These are phyloP conservation scores for Protobothrops flavoviridis DNA, from an alignment of 2,113 vertebrate genomes.

Conservation along the genomic window DNA sequence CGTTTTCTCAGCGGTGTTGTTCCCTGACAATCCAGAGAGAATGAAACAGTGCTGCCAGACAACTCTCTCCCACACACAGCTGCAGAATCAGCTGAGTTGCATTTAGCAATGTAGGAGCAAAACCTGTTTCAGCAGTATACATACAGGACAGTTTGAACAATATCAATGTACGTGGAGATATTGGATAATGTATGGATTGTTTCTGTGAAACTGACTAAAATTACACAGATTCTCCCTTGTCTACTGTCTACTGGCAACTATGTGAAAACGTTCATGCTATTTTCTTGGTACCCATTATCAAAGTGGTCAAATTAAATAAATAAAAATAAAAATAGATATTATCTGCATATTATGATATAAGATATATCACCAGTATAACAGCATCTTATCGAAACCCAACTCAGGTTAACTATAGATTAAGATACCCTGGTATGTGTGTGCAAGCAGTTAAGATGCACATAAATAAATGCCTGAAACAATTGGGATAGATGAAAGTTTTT, in stretches of 20 bases:
- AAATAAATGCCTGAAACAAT: not conserved
- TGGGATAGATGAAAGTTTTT: not conserved
- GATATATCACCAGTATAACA: not conserved
- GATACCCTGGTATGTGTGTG: not conserved
- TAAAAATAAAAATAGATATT: no score
- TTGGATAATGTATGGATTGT: not conserved
- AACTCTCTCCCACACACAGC: conserved; percentile 8
- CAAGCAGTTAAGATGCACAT: not conserved
- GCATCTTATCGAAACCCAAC: not conserved
- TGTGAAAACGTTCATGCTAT: not conserved
- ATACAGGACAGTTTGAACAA: not conserved
- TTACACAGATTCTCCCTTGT: not conserved
- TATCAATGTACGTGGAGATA: not conserved
- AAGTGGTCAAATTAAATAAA: not conserved
- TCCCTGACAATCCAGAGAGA: not conserved
- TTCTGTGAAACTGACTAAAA: not conserved
- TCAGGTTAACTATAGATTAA: not conserved
- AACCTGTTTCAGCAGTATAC: not conserved
- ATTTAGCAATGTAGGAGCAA: not conserved
- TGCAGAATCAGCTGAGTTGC: not conserved
- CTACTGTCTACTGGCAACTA: not conserved
- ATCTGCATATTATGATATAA: no score
- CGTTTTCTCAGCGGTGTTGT: not conserved
- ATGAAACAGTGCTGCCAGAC: not conserved
- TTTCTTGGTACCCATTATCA: not conserved